Base-by-base conservation (phyloP, 2,113 vertebrate species). In the Varanus salvator region DNA sequence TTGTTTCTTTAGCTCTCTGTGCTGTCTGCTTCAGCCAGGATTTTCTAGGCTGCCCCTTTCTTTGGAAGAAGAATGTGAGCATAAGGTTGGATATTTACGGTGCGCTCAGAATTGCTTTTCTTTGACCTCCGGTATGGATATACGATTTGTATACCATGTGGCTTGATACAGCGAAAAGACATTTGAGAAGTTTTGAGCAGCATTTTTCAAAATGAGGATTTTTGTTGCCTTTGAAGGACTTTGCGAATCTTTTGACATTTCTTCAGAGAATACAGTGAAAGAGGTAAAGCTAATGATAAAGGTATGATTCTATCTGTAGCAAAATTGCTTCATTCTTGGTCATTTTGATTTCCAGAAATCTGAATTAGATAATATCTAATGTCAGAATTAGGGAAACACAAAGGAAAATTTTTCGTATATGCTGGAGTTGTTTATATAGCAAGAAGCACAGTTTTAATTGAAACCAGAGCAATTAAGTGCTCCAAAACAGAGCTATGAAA, bases 151-250 rank as follows among this genome's bases (percentile, higher is more conserved):
- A 82, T 87, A 12, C 82, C 76, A 44, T 44, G 64, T 23, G 14
- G 64, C 72, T 69, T 90, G 77, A 72, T 69, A 82, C 29, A n/a
- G 52, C 25, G 74, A 66, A 5, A 89, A 48, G 21, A 81, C 84
- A 60, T 89, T 82, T 27, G 38, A 85, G 60, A 66, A 57, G 29
- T 87, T 86, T 44, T 71, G 80, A 90, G 78, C 83, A 90, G 15
- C 12, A 25, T 85, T 81, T 68, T 90, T n/a, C 23, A 91, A 80
- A 87, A 97, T 97, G 97, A 97, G 93, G 91, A 95, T 98, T 91
- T 97, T 97, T 88, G 85, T 98, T 84, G 93, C 95, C 75, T 98
- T 97, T 85, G 97, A 98, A 14, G 97, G 95, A 50, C 95, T 94
- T 54, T 97, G 95, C 92, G 96, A 97, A 92, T 82, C 95, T 1